Conservation (phyloP, 64 coral and sea anemone species). For the Acropora yongei region DNA sequence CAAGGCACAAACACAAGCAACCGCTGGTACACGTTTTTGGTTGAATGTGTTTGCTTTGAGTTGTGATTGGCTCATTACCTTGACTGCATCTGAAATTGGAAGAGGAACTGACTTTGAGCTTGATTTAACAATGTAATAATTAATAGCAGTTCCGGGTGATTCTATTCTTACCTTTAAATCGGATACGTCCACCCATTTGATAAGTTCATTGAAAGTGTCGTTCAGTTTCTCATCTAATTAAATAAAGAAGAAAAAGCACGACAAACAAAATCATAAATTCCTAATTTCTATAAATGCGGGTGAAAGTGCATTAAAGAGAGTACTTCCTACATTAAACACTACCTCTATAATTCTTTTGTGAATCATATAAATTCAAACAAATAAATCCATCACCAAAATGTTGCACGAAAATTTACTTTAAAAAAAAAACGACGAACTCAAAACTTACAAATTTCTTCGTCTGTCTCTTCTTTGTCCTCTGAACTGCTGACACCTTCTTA, state of each 20-base stretch:
- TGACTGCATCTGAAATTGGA: no score
- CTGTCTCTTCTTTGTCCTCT: neutral
- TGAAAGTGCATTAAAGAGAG: no score
- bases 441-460: constrained; percentile 41
- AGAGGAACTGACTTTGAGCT: no score
- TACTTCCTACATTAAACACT: no score
- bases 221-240: constrained; percentile 24
- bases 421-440: neutral
- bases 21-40: neutral
- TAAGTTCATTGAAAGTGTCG: constrained; percentile 55
- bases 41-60: no score
- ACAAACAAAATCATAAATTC: neutral
- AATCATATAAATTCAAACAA: neutral
- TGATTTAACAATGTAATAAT: no score
- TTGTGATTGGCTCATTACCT: no score
- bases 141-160: neutral
- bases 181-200: constrained; percentile 68
- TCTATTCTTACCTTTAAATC: constrained; percentile 52
- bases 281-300: neutral
- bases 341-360: neutral
- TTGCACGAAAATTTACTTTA: no score
- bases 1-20: neutral
- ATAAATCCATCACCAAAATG: neutral
- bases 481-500: constrained; percentile 13
- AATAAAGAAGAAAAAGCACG: neutral